phyloP scores from a whole-genome alignment of 2,113 vertebrate species.

The Peromyscus californicus region DNA sequence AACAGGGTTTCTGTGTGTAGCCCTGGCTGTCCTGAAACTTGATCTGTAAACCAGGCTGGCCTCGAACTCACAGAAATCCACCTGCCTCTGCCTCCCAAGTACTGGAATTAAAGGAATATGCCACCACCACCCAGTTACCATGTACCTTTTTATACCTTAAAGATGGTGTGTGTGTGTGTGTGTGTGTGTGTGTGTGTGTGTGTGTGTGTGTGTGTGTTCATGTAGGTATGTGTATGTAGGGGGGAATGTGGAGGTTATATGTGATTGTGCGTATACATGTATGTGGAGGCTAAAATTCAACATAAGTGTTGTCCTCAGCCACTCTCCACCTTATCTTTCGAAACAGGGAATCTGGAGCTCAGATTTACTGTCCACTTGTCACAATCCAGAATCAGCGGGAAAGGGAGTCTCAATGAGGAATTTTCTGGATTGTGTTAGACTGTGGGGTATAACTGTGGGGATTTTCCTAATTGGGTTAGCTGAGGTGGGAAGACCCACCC shows the following conservation, averaged over 20 bases:
- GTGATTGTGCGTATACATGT: too few relatives aligned
- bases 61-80: not conserved
- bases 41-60: too few relatives aligned
- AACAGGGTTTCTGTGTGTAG: not conserved
- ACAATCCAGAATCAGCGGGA: not conserved
- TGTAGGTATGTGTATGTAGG: not conserved
- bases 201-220: not conserved
- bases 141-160: not conserved
- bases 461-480: too few relatives aligned
- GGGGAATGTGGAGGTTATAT: too few relatives aligned
- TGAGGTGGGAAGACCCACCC: not conserved
- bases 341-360: not conserved
- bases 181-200: not conserved
- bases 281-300: not conserved
- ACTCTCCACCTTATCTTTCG: not conserved
- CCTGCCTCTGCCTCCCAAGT: not conserved
- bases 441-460: not conserved
- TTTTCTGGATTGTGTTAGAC: not conserved
- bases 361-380: not conserved
- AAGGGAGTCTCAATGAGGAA: not conserved
- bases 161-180: not conserved
- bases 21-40: not conserved
- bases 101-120: not conserved
- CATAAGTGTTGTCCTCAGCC: not conserved
- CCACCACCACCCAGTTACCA: not conserved